Evolutionary conservation across 2,888 invertebrate species (phyloP).

Genomic region (Nematopogon swammerdamellus): DNA sequence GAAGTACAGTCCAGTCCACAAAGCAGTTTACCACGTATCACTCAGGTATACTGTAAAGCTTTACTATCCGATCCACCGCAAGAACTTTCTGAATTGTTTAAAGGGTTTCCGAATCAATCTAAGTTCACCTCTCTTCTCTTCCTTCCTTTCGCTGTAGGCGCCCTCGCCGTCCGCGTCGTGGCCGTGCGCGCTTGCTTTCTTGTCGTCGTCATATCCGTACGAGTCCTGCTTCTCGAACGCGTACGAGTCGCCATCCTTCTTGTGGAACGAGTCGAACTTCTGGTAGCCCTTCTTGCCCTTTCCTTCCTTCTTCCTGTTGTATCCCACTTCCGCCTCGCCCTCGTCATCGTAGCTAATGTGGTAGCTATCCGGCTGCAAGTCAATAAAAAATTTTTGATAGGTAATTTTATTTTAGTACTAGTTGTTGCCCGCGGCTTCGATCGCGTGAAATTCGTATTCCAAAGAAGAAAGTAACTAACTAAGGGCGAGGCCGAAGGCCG

Average conservation of each 20-base stretch:
- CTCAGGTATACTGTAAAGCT: too few relatives aligned
- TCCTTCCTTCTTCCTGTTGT: slow-evolving; percentile 59
- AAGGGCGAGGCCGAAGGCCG: too few relatives aligned
- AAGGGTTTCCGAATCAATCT: slow-evolving; percentile 23
- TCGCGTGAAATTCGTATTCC: too few relatives aligned
- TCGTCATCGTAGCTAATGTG: slow-evolving; percentile 60
- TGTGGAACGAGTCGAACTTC: slow-evolving; percentile 69
- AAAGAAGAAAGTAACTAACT: too few relatives aligned
- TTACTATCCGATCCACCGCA: slow-evolving; percentile 20
- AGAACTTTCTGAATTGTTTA: slow-evolving; percentile 24
- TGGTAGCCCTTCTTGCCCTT: slow-evolving; percentile 71
- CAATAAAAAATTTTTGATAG: too few relatives aligned
- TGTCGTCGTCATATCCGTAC: slow-evolving; percentile 55
- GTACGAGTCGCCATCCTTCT: slow-evolving; percentile 69
- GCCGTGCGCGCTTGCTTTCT: slow-evolving; percentile 31
- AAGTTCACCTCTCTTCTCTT: slow-evolving; percentile 34
- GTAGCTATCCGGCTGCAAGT: slow-evolving; percentile 36
- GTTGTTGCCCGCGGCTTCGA: too few relatives aligned
- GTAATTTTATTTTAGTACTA: too few relatives aligned
- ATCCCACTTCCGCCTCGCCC: slow-evolving; percentile 64
- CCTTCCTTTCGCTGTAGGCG: slow-evolving; percentile 34
- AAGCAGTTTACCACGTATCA: too few relatives aligned
- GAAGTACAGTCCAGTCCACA: too few relatives aligned
- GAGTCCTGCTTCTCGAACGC: slow-evolving; percentile 67
- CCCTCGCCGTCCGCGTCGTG: slow-evolving; percentile 41